These are phyloP conservation scores for Brachymystax lenok DNA, from an alignment of 2,797 vertebrate species.

Conservation along the genomic window DNA sequence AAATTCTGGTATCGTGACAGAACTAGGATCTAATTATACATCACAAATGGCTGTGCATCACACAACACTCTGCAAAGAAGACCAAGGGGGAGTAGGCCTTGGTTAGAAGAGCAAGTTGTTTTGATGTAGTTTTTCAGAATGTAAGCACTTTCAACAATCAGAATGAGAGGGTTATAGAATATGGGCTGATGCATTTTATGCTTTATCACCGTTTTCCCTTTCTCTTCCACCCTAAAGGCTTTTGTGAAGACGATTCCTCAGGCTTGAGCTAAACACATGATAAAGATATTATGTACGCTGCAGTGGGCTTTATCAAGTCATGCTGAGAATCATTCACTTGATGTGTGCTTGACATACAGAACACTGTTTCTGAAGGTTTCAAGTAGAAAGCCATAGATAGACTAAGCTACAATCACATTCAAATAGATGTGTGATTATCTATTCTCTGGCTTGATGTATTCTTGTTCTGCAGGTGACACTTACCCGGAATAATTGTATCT, in stretches of 20 bases:
- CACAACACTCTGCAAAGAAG: background rate
- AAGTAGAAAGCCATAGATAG: background rate
- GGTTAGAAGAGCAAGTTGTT: background rate
- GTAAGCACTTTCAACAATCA: background rate
- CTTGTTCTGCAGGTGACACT: background rate
- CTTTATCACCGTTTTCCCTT: background rate
- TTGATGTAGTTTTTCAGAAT: background rate
- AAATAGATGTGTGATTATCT: background rate
- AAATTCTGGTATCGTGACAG: background rate
- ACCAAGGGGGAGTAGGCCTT: background rate
- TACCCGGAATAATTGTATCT: background rate
- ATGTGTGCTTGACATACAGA: background rate
- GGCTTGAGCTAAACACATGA: background rate
- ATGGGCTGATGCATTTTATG: background rate
- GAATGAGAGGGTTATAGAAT: background rate
- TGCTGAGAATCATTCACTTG: background rate
- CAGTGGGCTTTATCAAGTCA: background rate
- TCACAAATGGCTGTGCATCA: background rate
- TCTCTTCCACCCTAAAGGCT: background rate
- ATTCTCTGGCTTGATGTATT: background rate
- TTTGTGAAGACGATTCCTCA: background rate
- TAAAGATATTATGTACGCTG: background rate
- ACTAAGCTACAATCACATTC: background rate
- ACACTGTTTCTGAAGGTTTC: background rate
- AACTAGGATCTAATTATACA: background rate